Percentiles rank a stretch among this genome's conserved stretches.
These are phyloP conservation scores for Agelastica alni DNA, from an alignment of 2,888 invertebrate genomes.

Conservation along the genomic window DNA sequence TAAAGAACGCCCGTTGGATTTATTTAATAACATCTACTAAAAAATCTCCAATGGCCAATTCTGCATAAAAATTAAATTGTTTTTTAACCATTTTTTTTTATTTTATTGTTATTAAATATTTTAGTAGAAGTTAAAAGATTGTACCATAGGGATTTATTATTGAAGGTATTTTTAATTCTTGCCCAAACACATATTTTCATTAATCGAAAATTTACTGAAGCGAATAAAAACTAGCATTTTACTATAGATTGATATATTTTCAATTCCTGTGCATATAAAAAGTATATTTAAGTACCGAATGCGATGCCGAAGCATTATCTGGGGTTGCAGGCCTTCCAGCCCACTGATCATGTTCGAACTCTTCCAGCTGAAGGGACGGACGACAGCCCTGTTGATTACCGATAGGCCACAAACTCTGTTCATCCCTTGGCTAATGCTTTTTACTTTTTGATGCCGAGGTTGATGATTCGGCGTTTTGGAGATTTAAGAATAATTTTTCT, in stretches of 20 bases:
- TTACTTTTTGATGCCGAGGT: constrained; percentile 14
- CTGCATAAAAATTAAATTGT: too few species aligned
- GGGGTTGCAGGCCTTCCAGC: constrained; percentile 52
- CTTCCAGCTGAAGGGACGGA: constrained; percentile 46
- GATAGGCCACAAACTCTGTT: constrained; percentile 41
- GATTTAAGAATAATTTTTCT: constrained; percentile 2
- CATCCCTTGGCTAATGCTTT: constrained; percentile 25
- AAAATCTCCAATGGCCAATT: too few species aligned
- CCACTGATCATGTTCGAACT: constrained; percentile 44
- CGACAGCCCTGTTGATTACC: constrained; percentile 49
- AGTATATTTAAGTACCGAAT: constrained; percentile 40
- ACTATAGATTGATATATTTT: constrained; percentile 3
- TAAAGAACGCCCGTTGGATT: too few species aligned
- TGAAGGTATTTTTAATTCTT: too few species aligned
- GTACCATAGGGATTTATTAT: too few species aligned
- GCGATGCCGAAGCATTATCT: constrained; percentile 50
- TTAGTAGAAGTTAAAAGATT: too few species aligned
- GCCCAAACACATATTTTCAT: too few species aligned
- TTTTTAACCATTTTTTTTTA: too few species aligned
- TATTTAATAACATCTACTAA: too few species aligned
- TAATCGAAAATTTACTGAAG: too few species aligned
- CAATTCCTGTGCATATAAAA: constrained; percentile 8
- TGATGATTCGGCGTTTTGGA: not conserved
- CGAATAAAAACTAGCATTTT: too few species aligned
- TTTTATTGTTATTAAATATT: too few species aligned